Base-by-base conservation (phyloP, 2,888 invertebrate species). In the Exephanes ischioxanthus region DNA sequence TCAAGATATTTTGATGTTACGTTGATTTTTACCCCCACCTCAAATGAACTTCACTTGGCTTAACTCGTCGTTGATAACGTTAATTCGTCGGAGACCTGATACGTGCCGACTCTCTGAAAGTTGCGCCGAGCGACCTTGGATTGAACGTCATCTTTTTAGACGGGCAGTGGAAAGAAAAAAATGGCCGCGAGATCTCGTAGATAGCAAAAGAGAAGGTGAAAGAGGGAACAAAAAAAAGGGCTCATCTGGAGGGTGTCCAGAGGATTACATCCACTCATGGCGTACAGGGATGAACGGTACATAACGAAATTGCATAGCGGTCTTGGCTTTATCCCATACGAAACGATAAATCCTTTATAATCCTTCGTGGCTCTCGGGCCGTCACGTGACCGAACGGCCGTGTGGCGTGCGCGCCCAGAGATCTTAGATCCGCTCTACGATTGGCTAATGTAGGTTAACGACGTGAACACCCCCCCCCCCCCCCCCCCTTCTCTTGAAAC, bases 361-460 rank as follows among this genome's bases (percentile, higher is more conserved):
- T 81, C 61, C 75, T 76, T 81, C 80, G 76, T 72, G 68, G 85
- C 81, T 79, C 70, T 66, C 26, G 19, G 51, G 53, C 7, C 63
- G 76, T 85, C 87, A 80, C 82, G 82, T 81, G 77, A 87, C 80
- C 78, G 66, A 67, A 33, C 48, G 75, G 79, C 70, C 51, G 70
- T 78, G 76, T 85, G 37, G 84, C 86, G 85, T 84, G 85, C 80
- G 53, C 68, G 19, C 76, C 48, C 53, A 19, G 61, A 78, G 63
- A 82, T 85, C 80, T 85, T 80, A 87, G 87, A 87, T 87, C 70
- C 70, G 76, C 33, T 81, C 79, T 85, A 76, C 82, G 86, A 87
- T 87, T 87, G 82, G 83, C 77, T 75, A 84, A 87, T 87, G 86
- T 87, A 87, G 86, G 87, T 87, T 87, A 87, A 87, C 84, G 87